phyloP scores from a whole-genome alignment of 2,113 vertebrate genomes.

The Daboia siamensis region DNA sequence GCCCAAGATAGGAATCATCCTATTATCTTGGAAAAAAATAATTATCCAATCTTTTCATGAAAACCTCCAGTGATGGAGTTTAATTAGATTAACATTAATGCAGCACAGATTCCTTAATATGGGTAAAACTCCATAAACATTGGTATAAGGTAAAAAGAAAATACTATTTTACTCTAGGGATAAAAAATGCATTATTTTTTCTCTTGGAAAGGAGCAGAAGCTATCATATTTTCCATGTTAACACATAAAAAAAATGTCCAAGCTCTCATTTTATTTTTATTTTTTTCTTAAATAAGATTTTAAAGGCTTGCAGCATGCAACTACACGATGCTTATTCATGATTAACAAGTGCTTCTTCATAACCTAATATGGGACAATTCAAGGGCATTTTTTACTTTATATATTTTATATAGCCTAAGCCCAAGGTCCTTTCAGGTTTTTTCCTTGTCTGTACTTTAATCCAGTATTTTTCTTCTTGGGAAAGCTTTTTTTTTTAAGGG shows the following conservation, averaged over 20 bases:
- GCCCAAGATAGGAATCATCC: neutral
- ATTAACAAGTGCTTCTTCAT: constrained; percentile 16
- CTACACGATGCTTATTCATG: constrained; percentile 2
- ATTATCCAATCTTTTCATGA: neutral
- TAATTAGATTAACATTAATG: neutral
- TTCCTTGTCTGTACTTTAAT: constrained; percentile 45
- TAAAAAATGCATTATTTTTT: neutral
- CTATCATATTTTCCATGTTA: neutral
- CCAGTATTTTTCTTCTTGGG: neutral
- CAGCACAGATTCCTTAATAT: neutral
- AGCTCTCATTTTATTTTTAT: neutral
- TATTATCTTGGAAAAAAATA: neutral
- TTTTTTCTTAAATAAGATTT: constrained; percentile 7
- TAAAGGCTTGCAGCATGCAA: neutral
- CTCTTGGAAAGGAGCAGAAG: neutral
- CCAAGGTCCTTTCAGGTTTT: neutral
- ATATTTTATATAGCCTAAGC: constrained; percentile 27
- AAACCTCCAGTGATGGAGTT: neutral
- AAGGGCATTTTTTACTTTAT: constrained; percentile 46
- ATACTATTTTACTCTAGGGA: neutral
- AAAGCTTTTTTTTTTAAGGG: constrained; percentile 4
- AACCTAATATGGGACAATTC: neutral
- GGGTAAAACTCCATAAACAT: neutral
- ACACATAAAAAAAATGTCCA: constrained; percentile 5
- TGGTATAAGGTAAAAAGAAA: neutral